Conservation (phyloP, 2,888 invertebrate genomes). For the Cryptops parisi region DNA sequence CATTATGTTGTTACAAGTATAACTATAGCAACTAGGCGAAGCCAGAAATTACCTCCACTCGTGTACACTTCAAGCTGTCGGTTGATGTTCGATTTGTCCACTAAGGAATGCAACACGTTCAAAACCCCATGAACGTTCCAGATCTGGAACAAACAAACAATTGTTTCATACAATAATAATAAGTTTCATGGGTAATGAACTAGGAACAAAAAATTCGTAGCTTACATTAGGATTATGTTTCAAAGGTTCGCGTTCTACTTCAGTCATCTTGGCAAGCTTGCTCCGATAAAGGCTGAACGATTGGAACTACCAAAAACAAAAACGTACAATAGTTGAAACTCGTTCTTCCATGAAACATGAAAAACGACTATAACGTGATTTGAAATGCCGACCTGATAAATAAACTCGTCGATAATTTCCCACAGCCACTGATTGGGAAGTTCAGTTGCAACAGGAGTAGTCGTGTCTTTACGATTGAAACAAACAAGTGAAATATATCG, state of each 20-base stretch:
- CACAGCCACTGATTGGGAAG: slow-evolving; percentile 98
- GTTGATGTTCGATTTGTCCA: slow-evolving; percentile 97
- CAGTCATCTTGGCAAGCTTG: slow-evolving; percentile 54
- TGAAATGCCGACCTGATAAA: slow-evolving; percentile 63
- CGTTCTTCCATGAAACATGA: too few species aligned
- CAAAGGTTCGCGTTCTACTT: slow-evolving; percentile 52
- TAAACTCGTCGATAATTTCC: slow-evolving; percentile 99
- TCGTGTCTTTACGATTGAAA: slow-evolving; percentile 47
- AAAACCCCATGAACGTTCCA: slow-evolving; percentile 98
- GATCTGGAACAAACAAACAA: slow-evolving; percentile 31
- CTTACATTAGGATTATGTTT: slow-evolving; percentile 61
- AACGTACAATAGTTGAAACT: too few species aligned
- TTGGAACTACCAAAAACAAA: slow-evolving; percentile 37
- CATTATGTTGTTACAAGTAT: background rate
- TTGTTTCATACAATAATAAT: too few species aligned
- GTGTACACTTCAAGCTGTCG: slow-evolving; percentile 75
- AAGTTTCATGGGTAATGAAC: too few species aligned
- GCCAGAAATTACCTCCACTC: slow-evolving; percentile 33
- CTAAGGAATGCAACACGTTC: slow-evolving; percentile 92
- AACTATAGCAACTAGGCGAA: background rate
- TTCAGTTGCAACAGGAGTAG: slow-evolving; percentile 73
- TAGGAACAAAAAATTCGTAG: background rate
- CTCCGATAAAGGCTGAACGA: slow-evolving; percentile 42
- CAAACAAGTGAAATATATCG: background rate
- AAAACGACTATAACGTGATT: too few species aligned